Evolutionary conservation across 2,797 vertebrate species (phyloP).

Genomic region (Brotula barbata): DNA sequence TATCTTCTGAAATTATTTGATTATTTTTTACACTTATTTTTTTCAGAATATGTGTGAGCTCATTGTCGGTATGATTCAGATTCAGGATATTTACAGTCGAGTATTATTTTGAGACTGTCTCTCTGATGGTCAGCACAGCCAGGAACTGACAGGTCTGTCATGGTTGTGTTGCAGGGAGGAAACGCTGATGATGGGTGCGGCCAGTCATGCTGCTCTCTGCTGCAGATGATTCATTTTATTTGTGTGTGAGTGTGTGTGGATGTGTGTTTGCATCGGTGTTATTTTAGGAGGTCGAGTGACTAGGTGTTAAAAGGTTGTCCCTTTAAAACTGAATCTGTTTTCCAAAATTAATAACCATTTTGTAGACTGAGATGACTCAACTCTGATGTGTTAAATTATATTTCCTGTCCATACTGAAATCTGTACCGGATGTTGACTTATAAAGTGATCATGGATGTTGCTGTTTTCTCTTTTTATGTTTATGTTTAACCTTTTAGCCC

Average conservation of each 20-base stretch:
- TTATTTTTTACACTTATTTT: too few relatives aligned
- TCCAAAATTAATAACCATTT: slow-evolving; percentile 1
- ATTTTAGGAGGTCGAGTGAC: slow-evolving; percentile 8
- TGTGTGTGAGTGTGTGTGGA: slow-evolving; percentile 8
- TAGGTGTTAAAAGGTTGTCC: slow-evolving; percentile 9
- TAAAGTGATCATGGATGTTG: background rate
- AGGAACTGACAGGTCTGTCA: background rate
- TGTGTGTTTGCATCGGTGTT: slow-evolving; percentile 25
- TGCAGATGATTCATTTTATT: slow-evolving; percentile 34
- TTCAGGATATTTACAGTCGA: too few relatives aligned
- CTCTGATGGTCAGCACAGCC: slow-evolving; percentile 14
- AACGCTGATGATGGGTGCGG: slow-evolving; percentile 42
- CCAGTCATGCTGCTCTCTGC: slow-evolving; percentile 16
- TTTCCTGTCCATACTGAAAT: slow-evolving; percentile 23
- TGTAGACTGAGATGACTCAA: slow-evolving; percentile 11
- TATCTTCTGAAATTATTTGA: too few relatives aligned
- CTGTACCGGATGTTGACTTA: slow-evolving; percentile 14
- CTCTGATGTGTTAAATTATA: background rate
- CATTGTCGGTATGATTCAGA: too few relatives aligned
- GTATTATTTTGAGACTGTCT: background rate
- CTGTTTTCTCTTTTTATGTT: slow-evolving; percentile 16
- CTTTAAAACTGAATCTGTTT: background rate
- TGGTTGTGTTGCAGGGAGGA: background rate
- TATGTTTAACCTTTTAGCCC: background rate
- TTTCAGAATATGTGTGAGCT: background rate